Evolutionary conservation across 2,113 vertebrate genomes (phyloP), one percentile per base, ranked within the genome.

Genomic region (Poeciliopsis retropinna): DNA sequence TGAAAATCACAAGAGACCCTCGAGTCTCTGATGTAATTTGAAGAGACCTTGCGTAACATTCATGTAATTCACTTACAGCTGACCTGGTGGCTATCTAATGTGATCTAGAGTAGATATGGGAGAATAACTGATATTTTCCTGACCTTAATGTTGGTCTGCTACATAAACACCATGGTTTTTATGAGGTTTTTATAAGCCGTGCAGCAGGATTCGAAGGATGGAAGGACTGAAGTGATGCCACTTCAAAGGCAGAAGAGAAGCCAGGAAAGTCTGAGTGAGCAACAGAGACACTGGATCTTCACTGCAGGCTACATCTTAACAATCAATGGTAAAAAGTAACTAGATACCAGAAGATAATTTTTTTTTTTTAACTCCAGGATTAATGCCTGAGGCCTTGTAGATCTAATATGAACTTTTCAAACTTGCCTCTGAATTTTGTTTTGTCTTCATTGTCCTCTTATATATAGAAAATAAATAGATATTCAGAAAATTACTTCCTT

Each of bases 21-120:
- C 67, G 5, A 62, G 67, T 77, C 80, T 75, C 78, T 73, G 27
- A 84, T 85, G 71, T 60, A 73, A 84, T 86, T 75, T 73, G 75
- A 27, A 27, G 57, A 41, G 30, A 73, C 47, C 65, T 79, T 71
- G 30, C 54, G 51, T 67, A 73, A 75, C 41, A 66, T 67, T 57
- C 11, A 13, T 64, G 51, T 82, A 68, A 88, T 72, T 68, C 39
- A 71, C 2, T 90, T 84, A 86, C 54, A 62, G 66, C 64, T 77
- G 84, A 85, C 75, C 75, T 30, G 12, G 0, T 64, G 71, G 67
- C 47, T 15, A 72, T 28, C 0, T 67, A 71, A 86, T 71, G 32
- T 64, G 61, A 81, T 67, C 51, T 10, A 12, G 34, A 44, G n/a
- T 4, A 41, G 2, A 25, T 63, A 54, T 81, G 47, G 10, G 60